Conservation (phyloP, 1,140 invertebrate genomes). For the Branchinecta lindahli region DNA sequence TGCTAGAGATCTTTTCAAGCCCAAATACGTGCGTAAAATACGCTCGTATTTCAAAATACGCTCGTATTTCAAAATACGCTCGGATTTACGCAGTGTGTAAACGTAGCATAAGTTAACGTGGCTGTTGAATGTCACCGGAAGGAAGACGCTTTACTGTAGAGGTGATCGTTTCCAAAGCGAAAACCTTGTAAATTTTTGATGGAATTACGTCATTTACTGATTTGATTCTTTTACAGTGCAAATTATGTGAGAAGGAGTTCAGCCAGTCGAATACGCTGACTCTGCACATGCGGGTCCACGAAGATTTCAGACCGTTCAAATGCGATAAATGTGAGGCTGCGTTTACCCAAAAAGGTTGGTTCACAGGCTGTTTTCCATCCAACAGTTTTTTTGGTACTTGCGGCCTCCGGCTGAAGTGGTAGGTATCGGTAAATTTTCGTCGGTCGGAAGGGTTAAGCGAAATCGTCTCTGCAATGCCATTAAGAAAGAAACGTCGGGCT, state of each 20-base stretch:
- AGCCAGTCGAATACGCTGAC: background rate
- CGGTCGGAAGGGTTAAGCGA: background rate
- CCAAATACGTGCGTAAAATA: too few species aligned
- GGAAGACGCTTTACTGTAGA: background rate
- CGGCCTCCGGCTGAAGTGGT: too few species aligned
- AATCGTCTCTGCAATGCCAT: background rate
- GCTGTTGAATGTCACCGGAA: too few species aligned
- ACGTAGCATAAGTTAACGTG: too few species aligned
- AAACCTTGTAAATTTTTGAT: background rate
- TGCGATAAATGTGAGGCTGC: background rate
- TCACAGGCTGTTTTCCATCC: background rate
- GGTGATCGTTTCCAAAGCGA: background rate
- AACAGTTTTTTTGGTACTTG: background rate
- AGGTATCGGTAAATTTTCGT: background rate
- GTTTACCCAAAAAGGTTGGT: background rate
- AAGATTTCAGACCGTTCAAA: background rate
- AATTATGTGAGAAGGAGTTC: background rate
- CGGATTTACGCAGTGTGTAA: too few species aligned
- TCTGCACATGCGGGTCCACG: background rate
- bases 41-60: too few species aligned
- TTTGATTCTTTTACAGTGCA: background rate
- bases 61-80: too few species aligned
- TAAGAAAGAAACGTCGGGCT: background rate
- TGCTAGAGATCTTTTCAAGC: too few species aligned
- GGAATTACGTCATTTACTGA: background rate